A percentile compares a stretch with the other conserved stretches of the same genome.
phyloP scores from a whole-genome alignment of 2,888 invertebrate species.

The Deroplatys truncata region DNA sequence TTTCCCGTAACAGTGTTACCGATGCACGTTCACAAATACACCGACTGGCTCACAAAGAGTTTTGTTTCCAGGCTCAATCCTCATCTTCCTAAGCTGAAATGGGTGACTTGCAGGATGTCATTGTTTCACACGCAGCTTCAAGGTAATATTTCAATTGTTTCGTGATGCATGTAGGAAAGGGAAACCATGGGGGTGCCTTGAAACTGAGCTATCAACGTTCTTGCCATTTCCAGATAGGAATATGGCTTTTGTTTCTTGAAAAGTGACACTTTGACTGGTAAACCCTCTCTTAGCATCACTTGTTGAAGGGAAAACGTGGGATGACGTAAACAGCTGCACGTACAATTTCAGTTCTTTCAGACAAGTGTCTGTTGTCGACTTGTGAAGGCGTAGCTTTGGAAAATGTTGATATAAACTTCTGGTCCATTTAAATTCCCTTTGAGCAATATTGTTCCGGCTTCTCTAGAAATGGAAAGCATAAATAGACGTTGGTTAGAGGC shows the following conservation, averaged over 20 bases:
- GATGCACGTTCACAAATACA: not conserved
- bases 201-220: not conserved
- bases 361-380: not conserved
- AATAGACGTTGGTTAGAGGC: too few relatives aligned
- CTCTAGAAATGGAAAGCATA: too few relatives aligned
- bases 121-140: not conserved
- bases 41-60: not conserved
- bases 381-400: not conserved
- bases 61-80: not conserved
- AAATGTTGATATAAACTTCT: not conserved
- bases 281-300: not conserved
- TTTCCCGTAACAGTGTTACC: not conserved
- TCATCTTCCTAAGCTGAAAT: not conserved
- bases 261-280: not conserved
- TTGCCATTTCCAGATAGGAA: not conserved
- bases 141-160: not conserved
- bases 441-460: too few relatives aligned
- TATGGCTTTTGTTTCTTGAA: not conserved
- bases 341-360: not conserved
- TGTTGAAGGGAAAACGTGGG: not conserved
- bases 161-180: not conserved
- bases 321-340: not conserved
- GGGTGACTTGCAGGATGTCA: not conserved
- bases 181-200: not conserved
- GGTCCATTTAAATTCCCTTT: too few relatives aligned